Evolutionary conservation across 1,140 invertebrate genomes (phyloP), one percentile per base, ranked within the genome.

Genomic region (Bombus confusus): DNA sequence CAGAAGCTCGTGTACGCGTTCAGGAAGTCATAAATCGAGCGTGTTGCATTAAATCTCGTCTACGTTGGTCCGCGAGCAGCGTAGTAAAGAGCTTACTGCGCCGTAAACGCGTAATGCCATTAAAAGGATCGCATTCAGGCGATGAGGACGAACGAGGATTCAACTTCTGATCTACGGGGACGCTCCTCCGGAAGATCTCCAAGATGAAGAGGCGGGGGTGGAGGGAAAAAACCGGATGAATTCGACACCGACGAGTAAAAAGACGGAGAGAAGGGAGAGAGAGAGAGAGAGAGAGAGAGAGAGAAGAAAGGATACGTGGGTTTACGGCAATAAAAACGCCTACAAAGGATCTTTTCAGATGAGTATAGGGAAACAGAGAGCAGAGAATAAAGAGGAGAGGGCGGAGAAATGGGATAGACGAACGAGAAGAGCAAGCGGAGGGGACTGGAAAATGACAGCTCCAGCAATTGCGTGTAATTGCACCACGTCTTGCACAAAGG

Each of bases 91-190:
- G 87, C 83, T 90, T 86, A 87, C 87, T 81, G 76, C 68, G 83
- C 47, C 39, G 82, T 86, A 85, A 89, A 91, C 80, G 89, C 80
- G 83, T 89, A 90, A 90, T 89, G 87, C 76, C 83, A 87, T 90
- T 90, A 89, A 90, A 86, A 85, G 71, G 76, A 85, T 87, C 86
- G 59, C 77, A n/a, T 80, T 87, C 79, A 52, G 43, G 75, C 74
- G 52, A 39, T 37, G 41, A 64, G 82, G 43, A 39, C 10, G 43
- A 39, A 57, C 64, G 66, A 72, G 82, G 66, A 79, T 79, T 84
- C 66, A 28, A 79, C 76, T 73, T 72, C 31, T 72, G 68, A 85
- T 80, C 83, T 34, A 18, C 52, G 43, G 72, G 59, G 73, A 47
- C 59, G 41, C 1, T 37, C 39, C 59, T 31, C 12, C 47, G 31